Percentiles rank a stretch among this genome's conserved stretches.
Conservation (phyloP, 2,113 vertebrate species). For the Hydrolagus affinis region DNA sequence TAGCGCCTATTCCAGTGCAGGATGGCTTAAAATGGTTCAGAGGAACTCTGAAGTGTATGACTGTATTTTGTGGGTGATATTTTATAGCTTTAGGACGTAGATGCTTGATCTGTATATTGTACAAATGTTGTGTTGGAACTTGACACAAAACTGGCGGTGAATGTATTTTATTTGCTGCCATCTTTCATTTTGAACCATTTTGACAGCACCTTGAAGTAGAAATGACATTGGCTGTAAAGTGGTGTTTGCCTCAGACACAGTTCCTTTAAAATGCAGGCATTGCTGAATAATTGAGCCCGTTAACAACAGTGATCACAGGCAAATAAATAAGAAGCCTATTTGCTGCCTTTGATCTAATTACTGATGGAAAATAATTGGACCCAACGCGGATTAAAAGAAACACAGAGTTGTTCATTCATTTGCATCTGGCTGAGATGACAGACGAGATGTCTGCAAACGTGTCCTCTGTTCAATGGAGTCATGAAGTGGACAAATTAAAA, state of each 20-base stretch:
- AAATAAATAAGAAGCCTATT: conserved; percentile 12
- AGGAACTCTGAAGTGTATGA: no score
- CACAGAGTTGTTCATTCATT: background rate
- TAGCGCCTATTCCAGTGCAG: no score
- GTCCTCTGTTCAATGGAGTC: background rate
- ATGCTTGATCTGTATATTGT: background rate
- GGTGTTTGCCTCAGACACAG: background rate
- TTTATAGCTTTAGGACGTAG: background rate
- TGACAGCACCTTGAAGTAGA: background rate
- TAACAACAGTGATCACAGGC: background rate
- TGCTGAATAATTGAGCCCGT: background rate
- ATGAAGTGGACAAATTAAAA: background rate
- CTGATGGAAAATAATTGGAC: conserved; percentile 13
- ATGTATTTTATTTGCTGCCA: background rate
- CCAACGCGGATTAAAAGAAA: background rate
- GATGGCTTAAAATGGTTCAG: no score
- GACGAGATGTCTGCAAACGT: background rate
- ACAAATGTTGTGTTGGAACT: background rate
- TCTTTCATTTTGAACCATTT: background rate
- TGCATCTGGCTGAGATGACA: background rate
- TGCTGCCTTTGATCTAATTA: conserved; percentile 24
- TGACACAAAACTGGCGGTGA: background rate
- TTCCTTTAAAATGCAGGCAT: background rate
- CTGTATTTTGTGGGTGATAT: no score
- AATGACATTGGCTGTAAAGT: conserved; percentile 6